Percentiles rank a stretch among this genome's conserved stretches.
phyloP scores from a whole-genome alignment of 2,797 vertebrate species.

The Peromyscus attwateri region DNA sequence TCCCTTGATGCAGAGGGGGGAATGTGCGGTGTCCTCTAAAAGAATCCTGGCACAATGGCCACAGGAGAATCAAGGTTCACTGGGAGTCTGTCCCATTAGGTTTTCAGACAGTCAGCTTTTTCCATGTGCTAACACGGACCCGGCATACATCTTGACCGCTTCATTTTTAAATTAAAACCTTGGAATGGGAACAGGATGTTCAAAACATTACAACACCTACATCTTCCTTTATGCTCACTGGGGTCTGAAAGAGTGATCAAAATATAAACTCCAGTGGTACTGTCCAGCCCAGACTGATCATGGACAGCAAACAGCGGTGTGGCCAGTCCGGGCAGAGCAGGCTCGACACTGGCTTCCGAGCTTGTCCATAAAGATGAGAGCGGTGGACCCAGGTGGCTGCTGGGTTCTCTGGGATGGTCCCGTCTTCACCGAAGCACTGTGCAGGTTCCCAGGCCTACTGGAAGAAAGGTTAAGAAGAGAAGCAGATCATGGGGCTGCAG shows the following conservation, averaged over 20 bases:
- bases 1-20: rapidly evolving
- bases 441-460: rapidly evolving
- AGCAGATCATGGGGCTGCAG: neutral
- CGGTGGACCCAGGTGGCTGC: rapidly evolving
- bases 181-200: neutral
- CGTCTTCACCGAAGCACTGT: neutral
- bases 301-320: neutral
- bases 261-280: neutral
- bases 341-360: neutral
- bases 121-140: neutral
- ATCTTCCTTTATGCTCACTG: neutral
- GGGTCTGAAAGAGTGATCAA: neutral
- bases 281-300: neutral
- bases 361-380: rapidly evolving
- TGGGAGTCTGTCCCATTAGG: rapidly evolving
- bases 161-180: neutral
- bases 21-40: no score
- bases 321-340: neutral
- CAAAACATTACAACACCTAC: neutral
- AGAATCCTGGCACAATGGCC: neutral
- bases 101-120: no score
- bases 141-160: neutral
- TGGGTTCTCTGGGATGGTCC: neutral
- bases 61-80: neutral
- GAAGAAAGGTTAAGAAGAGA: neutral